These are phyloP conservation scores for Drosophila lutescens DNA, from an alignment of 2,888 invertebrate genomes.

Conservation along the genomic window DNA sequence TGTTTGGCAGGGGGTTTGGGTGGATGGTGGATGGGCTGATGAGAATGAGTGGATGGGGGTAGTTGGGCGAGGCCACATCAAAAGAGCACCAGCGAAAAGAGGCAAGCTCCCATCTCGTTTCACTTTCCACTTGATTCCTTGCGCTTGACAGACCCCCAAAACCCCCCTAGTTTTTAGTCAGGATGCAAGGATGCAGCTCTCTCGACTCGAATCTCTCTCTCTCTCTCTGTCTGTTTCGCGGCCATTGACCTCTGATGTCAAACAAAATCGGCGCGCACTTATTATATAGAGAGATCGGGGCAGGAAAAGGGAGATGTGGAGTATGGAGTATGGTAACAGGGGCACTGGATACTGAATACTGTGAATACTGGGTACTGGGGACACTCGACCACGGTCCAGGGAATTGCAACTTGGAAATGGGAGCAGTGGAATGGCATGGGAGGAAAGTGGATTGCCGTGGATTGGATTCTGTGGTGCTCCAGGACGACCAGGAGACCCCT, in stretches of 20 bases:
- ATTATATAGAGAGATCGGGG: conserved; percentile 56
- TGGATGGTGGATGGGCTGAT: neutral
- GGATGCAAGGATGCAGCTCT: conserved; percentile 63
- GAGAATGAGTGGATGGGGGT: neutral
- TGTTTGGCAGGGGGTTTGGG: neutral
- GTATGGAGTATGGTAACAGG: neutral
- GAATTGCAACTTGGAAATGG: conserved; percentile 21
- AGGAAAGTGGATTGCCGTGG: conserved; percentile 26
- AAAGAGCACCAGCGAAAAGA: conserved; percentile 63
- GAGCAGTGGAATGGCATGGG: no score
- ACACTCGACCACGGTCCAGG: conserved; percentile 68
- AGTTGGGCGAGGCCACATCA: conserved; percentile 74
- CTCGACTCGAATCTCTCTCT: conserved; percentile 14
- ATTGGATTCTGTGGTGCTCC: conserved; percentile 35
- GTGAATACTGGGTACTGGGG: neutral
- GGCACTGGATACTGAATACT: neutral
- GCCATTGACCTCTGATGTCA: conserved; percentile 81
- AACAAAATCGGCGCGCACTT: conserved; percentile 78
- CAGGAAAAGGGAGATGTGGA: neutral
- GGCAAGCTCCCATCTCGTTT: conserved; percentile 56
- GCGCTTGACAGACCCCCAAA: conserved; percentile 62
- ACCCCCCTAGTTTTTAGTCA: neutral
- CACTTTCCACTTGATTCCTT: conserved; percentile 80
- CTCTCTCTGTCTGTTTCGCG: conserved; percentile 44
- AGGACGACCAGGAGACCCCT: neutral